A percentile compares a stretch with the other conserved stretches of the same genome.
Conservation (phyloP, 2,113 vertebrate genomes). For the Erythrolamprus reginae region DNA sequence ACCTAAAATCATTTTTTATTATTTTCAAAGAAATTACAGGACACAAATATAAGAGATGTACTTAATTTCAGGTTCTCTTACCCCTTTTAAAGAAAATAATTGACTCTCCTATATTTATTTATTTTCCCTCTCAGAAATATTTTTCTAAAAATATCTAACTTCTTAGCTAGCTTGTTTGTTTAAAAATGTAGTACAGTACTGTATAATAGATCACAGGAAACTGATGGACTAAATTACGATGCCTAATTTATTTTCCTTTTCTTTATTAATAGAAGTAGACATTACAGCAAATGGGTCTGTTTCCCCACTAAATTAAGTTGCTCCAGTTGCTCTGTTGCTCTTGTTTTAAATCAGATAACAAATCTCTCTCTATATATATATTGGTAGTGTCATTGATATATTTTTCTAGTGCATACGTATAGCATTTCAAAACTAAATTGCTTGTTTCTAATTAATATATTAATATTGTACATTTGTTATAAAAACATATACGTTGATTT, state of each 20-base stretch:
- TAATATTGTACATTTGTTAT: neutral
- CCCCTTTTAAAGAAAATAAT: neutral
- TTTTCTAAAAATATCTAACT: neutral
- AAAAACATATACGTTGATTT: conserved; percentile 1
- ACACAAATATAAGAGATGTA: conserved; percentile 39
- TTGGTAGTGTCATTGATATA: neutral
- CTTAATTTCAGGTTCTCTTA: neutral
- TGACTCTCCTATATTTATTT: neutral
- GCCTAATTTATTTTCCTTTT: neutral
- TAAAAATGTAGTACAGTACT: neutral
- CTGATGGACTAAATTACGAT: neutral
- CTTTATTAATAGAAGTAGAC: neutral
- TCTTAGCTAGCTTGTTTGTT: neutral
- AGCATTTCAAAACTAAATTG: neutral
- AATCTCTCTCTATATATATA: too few species aligned
- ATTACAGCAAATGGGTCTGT: neutral
- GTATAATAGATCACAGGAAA: neutral
- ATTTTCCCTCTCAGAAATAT: neutral
- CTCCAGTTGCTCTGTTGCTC: neutral
- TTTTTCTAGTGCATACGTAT: neutral
- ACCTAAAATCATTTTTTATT: neutral
- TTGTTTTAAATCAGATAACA: neutral
- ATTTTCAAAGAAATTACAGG: conserved; percentile 2
- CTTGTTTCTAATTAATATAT: neutral
- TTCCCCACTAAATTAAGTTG: neutral